These are phyloP conservation scores for Phymanthus crucifer DNA, from an alignment of 92 coral and sea anemone species.

Conservation along the genomic window DNA sequence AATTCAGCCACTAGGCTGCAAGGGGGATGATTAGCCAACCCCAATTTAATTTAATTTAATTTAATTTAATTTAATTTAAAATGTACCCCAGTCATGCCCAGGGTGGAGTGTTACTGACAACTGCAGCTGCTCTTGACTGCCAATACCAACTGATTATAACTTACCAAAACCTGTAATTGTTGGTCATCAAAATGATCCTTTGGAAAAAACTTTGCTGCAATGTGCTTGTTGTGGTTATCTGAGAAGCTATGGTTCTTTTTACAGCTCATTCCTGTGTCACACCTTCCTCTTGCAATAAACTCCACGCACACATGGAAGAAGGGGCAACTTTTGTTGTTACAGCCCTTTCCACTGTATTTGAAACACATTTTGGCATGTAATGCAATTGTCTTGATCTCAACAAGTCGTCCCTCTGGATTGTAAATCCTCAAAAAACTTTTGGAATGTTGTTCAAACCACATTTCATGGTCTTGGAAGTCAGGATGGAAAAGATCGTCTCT, in stretches of 20 bases:
- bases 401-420: constrained; percentile 59
- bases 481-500: constrained; percentile 52
- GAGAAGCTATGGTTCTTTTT: constrained; percentile 49
- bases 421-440: constrained; percentile 50
- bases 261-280: constrained; percentile 52
- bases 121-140: not conserved
- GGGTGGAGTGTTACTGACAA: not conserved
- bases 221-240: constrained; percentile 40
- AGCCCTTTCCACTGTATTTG: constrained; percentile 40
- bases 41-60: no score
- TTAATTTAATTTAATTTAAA: no score
- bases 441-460: constrained; percentile 57
- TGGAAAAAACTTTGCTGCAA: constrained; percentile 41
- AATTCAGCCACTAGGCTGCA: no score
- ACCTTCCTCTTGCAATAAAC: constrained; percentile 56
- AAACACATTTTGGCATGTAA: constrained; percentile 63
- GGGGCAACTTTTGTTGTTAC: constrained; percentile 53
- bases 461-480: constrained; percentile 34
- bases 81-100: no score
- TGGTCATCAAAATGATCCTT: constrained; percentile 39
- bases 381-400: constrained; percentile 49
- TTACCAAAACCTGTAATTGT: constrained; percentile 60
- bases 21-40: no score
- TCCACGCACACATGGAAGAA: constrained; percentile 67
- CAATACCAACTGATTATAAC: not conserved